Evolutionary conservation across 2,888 invertebrate species (phyloP).

Genomic region (Microplitis deprimator): DNA sequence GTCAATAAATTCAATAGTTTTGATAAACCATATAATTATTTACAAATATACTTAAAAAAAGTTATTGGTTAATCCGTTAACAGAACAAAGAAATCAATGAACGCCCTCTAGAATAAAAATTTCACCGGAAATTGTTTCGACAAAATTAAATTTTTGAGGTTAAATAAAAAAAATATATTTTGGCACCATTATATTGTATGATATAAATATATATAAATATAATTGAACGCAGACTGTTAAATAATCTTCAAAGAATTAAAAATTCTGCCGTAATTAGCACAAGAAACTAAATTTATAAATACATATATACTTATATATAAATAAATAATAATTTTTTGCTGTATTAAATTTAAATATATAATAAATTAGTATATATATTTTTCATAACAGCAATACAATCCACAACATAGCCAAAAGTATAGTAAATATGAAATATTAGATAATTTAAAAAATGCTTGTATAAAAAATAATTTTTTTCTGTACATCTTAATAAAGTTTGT

Average conservation of each 20-base stretch:
- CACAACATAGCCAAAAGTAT: not conserved
- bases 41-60: too few relatives aligned
- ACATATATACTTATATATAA: not conserved
- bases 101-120: too few relatives aligned
- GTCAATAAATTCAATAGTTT: too few relatives aligned
- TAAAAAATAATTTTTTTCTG: not conserved
- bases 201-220: too few relatives aligned
- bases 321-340: not conserved
- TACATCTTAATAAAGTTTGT: not conserved
- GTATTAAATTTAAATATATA: slow-evolving; percentile 4
- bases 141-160: too few relatives aligned
- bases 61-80: too few relatives aligned
- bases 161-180: too few relatives aligned
- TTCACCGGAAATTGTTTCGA: too few relatives aligned
- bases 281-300: not conserved
- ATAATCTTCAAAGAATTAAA: not conserved
- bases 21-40: too few relatives aligned
- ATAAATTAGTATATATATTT: slow-evolving; percentile 19
- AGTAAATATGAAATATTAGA: not conserved
- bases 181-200: too few relatives aligned
- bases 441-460: not conserved
- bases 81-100: too few relatives aligned
- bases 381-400: slow-evolving; percentile 15
- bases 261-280: not conserved
- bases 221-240: not conserved